These are phyloP conservation scores for Lacanobia oleracea DNA, from an alignment of 2,888 invertebrate species.

Conservation along the genomic window DNA sequence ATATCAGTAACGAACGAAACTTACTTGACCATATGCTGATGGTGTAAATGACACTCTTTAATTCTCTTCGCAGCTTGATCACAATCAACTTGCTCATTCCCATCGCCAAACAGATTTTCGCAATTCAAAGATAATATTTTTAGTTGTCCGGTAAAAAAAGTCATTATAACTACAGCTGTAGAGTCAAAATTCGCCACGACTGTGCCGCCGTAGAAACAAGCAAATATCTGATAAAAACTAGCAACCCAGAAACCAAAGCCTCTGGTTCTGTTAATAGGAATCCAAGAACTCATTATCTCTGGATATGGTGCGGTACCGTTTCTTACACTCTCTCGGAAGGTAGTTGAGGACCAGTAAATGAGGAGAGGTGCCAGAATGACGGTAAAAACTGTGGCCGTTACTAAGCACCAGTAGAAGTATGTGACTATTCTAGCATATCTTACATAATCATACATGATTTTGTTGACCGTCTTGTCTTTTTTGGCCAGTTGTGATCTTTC, in stretches of 20 bases:
- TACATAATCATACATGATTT: conserved; percentile 75
- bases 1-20: conserved; percentile 35
- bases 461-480: conserved; percentile 65
- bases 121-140: conserved; percentile 79
- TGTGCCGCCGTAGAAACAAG: conserved; percentile 83
- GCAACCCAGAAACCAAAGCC: conserved; percentile 79
- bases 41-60: conserved; percentile 78
- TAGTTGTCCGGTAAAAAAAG: conserved; percentile 84
- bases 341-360: conserved; percentile 72
- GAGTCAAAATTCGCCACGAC: conserved; percentile 84
- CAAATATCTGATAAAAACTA: conserved; percentile 73
- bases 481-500: conserved; percentile 75
- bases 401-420: conserved; percentile 80
- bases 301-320: conserved; percentile 78
- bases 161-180: conserved; percentile 82
- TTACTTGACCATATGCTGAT: conserved; percentile 79
- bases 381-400: conserved; percentile 77
- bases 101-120: conserved; percentile 74
- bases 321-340: conserved; percentile 64
- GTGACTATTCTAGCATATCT: conserved; percentile 80
- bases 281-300: conserved; percentile 85
- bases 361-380: conserved; percentile 80
- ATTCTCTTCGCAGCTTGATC: conserved; percentile 73
- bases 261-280: conserved; percentile 79
- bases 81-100: conserved; percentile 60